phyloP scores from a whole-genome alignment of 2,888 invertebrate species.

The Sylvicola cinctus region DNA sequence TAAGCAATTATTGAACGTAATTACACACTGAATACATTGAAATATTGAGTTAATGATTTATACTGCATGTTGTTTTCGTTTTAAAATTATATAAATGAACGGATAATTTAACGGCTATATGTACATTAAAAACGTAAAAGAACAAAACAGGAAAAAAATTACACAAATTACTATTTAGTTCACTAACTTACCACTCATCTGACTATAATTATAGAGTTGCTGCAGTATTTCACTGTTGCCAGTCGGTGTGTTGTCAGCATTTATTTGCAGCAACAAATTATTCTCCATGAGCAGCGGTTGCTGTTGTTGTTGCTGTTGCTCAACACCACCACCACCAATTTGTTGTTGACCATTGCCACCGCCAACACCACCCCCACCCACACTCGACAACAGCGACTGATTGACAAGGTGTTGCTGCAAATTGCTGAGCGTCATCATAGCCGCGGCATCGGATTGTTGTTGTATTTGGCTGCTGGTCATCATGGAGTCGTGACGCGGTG shows the following conservation, averaged over 20 bases:
- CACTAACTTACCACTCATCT: constrained; percentile 22
- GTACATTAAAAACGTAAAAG: too few relatives aligned
- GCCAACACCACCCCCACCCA: neutral
- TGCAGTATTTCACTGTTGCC: constrained; percentile 16
- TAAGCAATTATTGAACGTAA: too few relatives aligned
- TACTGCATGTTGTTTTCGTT: too few relatives aligned
- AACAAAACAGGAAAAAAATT: too few relatives aligned
- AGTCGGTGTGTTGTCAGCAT: constrained; percentile 8
- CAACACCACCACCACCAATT: neutral
- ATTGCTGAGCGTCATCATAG: neutral
- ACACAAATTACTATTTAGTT: too few relatives aligned
- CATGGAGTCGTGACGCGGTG: neutral
- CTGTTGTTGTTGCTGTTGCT: constrained; percentile 2
- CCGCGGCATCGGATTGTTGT: neutral
- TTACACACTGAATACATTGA: too few relatives aligned
- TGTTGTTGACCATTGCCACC: too few relatives aligned
- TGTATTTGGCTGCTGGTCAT: neutral
- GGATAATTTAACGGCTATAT: too few relatives aligned
- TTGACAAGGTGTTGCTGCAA: constrained; percentile 1
- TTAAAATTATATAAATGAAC: too few relatives aligned
- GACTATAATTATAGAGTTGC: constrained; percentile 20
- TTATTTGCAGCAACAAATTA: constrained; percentile 13
- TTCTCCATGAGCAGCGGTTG: constrained; percentile 10
- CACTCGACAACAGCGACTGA: neutral
- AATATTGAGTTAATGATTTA: too few relatives aligned